Base-by-base conservation (phyloP, 2,888 invertebrate species). In the Dolichomitus sp. region DNA sequence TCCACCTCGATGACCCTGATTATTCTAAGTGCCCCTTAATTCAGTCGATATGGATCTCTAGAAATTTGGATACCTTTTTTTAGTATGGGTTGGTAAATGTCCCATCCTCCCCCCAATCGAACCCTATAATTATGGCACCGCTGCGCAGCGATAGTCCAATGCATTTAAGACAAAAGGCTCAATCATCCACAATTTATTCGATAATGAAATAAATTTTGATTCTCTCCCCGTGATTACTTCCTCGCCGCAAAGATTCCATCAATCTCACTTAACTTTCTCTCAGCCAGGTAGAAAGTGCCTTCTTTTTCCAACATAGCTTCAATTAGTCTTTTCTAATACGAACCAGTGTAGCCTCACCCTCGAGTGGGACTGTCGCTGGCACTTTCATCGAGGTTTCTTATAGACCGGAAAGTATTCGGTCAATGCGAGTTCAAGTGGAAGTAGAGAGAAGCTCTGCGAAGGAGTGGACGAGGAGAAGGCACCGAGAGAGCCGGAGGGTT, bases 281-380 rank as follows among this genome's bases (percentile, higher is more conserved):
- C n/a, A 27, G 2, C 52, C 14, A 57, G 11, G 59, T 75, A 12
- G 33, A 66, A 57, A 33, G 45, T 23, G 52, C 30, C 19, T 42
- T 40, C 14, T 59, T 27, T 7, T 52, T 42, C 33, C 45, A 45
- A 52, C 57, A 61, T 59, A 48, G 66, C 48, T 68, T 76, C 76
- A 76, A 76, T 76, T 76, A 69, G 66, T 69, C 76, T 76, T 30
- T 48, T 61, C 59, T 68, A 68, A 76, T 76, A 33, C 52, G 65
- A 65, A 74, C 74, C n/a, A 40, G 74, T 74, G 74, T 74, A 40
- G 42, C 52, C 37, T 9, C 48, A 45, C 33, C 12, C 66, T 30
- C 40, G 7, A 11, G 45, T 4, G 33, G 11, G 40, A 12, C 50
- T 45, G 33, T 45, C 7, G 23, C 57, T 54, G 65, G 52, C 42